A percentile compares a stretch with the other conserved stretches of the same genome.
phyloP scores from a whole-genome alignment of 1,140 invertebrate species.

The Drosophila auraria region DNA sequence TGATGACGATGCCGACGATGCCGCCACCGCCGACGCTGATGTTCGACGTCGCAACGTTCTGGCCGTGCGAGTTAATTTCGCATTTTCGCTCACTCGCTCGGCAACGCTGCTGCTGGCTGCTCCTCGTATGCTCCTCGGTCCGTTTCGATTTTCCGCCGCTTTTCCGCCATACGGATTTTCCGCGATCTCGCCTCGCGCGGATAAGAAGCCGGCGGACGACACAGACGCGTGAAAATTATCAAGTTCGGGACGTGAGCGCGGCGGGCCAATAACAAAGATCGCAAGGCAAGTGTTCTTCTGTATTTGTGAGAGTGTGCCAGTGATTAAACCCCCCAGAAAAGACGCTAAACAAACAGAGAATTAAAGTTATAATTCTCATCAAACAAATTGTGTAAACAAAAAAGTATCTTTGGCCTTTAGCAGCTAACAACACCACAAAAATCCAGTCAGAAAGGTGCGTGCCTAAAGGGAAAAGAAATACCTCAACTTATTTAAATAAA shows the following conservation, averaged over 20 bases:
- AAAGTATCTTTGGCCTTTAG: conserved; percentile 25
- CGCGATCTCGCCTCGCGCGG: conserved; percentile 37
- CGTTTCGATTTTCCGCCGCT: conserved; percentile 10
- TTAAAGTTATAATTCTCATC: conserved; percentile 34
- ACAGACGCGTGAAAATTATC: conserved; percentile 42
- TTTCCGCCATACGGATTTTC: conserved; percentile 18
- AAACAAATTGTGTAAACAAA: conserved; percentile 39
- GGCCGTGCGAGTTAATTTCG: conserved; percentile 11
- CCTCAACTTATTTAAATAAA: conserved; percentile 41
- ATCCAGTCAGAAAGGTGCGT: conserved; percentile 69
- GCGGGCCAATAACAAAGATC: conserved; percentile 38
- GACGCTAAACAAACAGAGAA: conserved; percentile 35
- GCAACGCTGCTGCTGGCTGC: conserved; percentile 36
- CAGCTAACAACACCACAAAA: conserved; percentile 36
- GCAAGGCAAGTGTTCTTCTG: conserved; percentile 30
- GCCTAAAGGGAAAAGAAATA: conserved; percentile 20
- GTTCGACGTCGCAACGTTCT: conserved; percentile 58
- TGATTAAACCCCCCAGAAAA: conserved; percentile 5
- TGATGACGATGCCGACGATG: conserved; percentile 31
- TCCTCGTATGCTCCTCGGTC: conserved; percentile 27
- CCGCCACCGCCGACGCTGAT: conserved; percentile 2
- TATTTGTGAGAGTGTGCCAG: conserved; percentile 36
- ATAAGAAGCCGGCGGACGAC: conserved; percentile 57
- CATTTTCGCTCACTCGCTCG: conserved; percentile 59
- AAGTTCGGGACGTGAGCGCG: conserved; percentile 33